Evolutionary conservation across 2,888 invertebrate genomes (phyloP).

Genomic region (Apamea epomidion): DNA sequence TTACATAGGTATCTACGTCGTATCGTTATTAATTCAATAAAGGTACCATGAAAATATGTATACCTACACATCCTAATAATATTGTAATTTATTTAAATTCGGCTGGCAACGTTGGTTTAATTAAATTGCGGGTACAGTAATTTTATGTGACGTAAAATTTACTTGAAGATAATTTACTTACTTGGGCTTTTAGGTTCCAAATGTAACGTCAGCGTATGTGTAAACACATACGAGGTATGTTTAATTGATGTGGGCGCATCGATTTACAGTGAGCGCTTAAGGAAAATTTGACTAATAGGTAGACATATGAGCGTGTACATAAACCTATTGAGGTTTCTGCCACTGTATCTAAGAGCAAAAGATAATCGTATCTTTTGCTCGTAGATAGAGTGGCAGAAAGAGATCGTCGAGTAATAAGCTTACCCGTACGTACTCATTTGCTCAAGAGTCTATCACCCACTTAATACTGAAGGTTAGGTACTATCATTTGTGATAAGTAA

Average conservation of each 20-base stretch:
- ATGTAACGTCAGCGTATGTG: slow-evolving; percentile 4
- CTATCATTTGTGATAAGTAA: not conserved
- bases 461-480: too few relatives aligned
- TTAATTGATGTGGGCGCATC: slow-evolving; percentile 15
- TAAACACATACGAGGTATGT: slow-evolving; percentile 1
- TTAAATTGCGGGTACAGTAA: slow-evolving; percentile 40
- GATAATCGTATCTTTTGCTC: not conserved
- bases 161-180: slow-evolving; percentile 48
- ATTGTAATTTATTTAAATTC: slow-evolving; percentile 52
- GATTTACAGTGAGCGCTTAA: not conserved
- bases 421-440: not conserved
- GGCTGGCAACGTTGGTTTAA: slow-evolving; percentile 31
- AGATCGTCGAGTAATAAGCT: not conserved
- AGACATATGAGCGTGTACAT: not conserved
- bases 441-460: not conserved
- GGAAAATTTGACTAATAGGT: not conserved
- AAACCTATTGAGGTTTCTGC: not conserved
- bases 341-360: too few relatives aligned
- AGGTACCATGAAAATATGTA: not conserved
- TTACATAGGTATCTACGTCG: not conserved
- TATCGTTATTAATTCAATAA: slow-evolving; percentile 15
- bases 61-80: slow-evolving; percentile 15
- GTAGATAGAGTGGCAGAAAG: not conserved
- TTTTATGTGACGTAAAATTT: slow-evolving; percentile 40
- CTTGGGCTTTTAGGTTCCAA: slow-evolving; percentile 51